Base-by-base conservation (phyloP, 2,113 vertebrate species). In the Thryonomys swinderianus region DNA sequence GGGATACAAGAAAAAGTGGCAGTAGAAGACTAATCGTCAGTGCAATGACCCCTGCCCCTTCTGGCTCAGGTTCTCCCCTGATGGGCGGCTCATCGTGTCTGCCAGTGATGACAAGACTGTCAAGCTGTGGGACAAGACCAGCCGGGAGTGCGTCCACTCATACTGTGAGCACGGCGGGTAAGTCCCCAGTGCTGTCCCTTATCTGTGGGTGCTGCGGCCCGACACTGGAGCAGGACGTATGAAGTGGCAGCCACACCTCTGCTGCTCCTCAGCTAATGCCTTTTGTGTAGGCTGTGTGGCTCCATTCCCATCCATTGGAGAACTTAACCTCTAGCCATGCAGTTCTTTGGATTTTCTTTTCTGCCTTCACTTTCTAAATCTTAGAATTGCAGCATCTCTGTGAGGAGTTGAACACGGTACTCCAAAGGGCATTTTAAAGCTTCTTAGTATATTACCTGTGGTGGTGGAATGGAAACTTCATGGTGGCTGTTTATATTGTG, bases 41-140 rank as follows among this genome's bases (percentile, higher is more conserved):
- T 30, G 37, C 0, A 79, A 69, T 80, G 87, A 86, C 64, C 51
- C 3, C 5, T 74, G 37, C 34, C 51, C 5, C 21, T 16, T 55
- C 69, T 91, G 79, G 3, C 93, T 97, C 76, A 99, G 99, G 88
- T 99, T 99, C 98, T 99, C 99, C 96, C 99, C 99, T 40, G 99
- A 99, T 0, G 99, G 99, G 85, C 98, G 99, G 67, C 97, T 99
- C 94, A 99, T 99, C 18, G 99, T 99, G 64, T 99, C 99, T 1
- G 99, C 98, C 88, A 99, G 99, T 2, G 99, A 99, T 80, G 99
- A 99, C 97, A 99, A 99, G 97, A 99, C 99, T 0, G 98, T 99
- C 91, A 99, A 99, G 93, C 97, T 99, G 66, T 99, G 99, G 99
- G 99, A 99, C 98, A 99, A 99, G 98, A 99, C 98, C 96, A 99